Percentiles rank a stretch among this genome's conserved stretches.
Evolutionary conservation across 2,113 vertebrate species (phyloP).

Genomic region (Accipiter cooperii): DNA sequence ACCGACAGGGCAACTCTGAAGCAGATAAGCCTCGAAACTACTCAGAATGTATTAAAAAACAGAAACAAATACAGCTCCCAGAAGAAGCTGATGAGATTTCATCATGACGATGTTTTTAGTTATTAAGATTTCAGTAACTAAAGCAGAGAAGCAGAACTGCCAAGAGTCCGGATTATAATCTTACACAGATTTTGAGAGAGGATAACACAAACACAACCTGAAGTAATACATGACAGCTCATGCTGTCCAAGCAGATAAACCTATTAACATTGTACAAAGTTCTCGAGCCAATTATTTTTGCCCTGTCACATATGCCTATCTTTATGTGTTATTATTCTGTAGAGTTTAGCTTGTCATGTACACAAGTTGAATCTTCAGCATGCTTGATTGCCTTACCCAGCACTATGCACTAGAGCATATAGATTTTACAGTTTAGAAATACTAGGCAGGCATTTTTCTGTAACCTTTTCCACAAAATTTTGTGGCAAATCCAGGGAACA

Average conservation of each 20-base stretch:
- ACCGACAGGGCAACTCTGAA: background rate
- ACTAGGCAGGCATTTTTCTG: background rate
- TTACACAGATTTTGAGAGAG: background rate
- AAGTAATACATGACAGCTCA: background rate
- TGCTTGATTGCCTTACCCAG: background rate
- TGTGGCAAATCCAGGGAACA: background rate
- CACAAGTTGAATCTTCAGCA: background rate
- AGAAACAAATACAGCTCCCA: background rate
- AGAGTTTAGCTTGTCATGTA: background rate
- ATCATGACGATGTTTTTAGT: rapidly evolving
- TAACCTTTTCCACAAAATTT: background rate
- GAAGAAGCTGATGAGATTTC: background rate
- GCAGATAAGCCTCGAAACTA: background rate
- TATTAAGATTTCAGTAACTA: background rate
- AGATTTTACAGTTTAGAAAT: background rate
- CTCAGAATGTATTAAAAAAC: background rate
- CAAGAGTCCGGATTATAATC: background rate
- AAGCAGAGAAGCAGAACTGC: background rate
- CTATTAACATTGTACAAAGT: background rate
- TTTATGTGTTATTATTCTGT: background rate
- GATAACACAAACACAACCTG: background rate
- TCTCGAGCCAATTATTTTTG: background rate
- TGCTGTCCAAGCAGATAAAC: background rate
- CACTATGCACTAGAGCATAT: rapidly evolving
- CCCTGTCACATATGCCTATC: background rate